Evolutionary conservation across 1,140 invertebrate genomes (phyloP), one percentile per base, ranked within the genome.

Genomic region (Penaeus japonicus): DNA sequence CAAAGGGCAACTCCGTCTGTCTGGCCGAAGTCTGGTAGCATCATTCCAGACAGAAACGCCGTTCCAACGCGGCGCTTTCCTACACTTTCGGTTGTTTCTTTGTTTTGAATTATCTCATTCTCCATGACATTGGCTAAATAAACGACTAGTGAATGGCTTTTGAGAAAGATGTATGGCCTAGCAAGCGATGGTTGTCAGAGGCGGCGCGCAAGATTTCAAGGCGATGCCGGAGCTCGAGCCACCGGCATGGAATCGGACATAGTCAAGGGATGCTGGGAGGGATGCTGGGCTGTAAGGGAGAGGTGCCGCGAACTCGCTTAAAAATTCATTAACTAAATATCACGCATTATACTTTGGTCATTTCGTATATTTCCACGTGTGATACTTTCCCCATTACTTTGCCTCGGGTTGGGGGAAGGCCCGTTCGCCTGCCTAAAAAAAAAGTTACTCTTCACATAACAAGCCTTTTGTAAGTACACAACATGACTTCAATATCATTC

Each of bases 21-120:
- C 84, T 85, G 73, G 73, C 84, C 54, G 30, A 59, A 85, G 84
- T 85, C 84, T 85, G 84, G 73, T 85, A 85, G 84, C 84, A 85
- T 85, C 84, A 85, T 85, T 85, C 84, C 84, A 85, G 84, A 85
- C 73, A 75, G 55, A 59, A 85, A 85, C 47, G 47, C 47, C 47
- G 47, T 47, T 47, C 47, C 47, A 47, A 47, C 15, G 47, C 47
- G 47, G 10, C 47, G 10, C 47, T 85, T 57, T 57, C 70, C 70
- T 5, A 32, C 27, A 30, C 18, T 73, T 27, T 27, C 18, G 35
- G 27, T 17, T 24, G 24, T 70, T 24, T 24, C 30, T 18, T n/a
- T 73, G n/a, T 20, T 30, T 30, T 73, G 27, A 27, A 24, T 18
- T 4, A 32, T 32, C 15, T 1, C 17, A 32, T n/a, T 73, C 20